Conservation (phyloP, 2,888 invertebrate genomes). For the Formica aserva region DNA sequence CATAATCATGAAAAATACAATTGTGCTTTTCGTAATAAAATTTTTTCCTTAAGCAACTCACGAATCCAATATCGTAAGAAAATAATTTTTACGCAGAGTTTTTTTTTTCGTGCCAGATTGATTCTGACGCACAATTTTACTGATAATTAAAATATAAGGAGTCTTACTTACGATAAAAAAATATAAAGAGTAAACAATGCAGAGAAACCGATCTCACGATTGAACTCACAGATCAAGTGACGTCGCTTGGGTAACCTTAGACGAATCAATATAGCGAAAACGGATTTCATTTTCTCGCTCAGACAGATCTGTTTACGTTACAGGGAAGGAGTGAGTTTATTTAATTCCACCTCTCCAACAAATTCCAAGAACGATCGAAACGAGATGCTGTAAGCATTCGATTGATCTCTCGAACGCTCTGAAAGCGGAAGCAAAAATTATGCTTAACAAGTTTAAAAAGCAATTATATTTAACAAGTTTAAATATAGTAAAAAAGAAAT, state of each 20-base stretch:
- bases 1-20: background rate
- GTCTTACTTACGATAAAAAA: background rate
- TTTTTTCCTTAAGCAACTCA: background rate
- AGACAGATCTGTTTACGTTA: constrained; percentile 58
- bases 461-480: background rate
- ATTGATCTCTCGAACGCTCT: background rate
- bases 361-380: constrained; percentile 51
- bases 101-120: background rate
- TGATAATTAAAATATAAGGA: background rate
- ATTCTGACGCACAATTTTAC: background rate
- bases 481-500: background rate
- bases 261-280: constrained; percentile 28
- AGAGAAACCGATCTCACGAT: background rate
- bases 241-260: constrained; percentile 13
- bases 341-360: constrained; percentile 53
- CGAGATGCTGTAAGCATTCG: background rate
- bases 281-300: constrained; percentile 56
- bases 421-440: background rate
- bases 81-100: background rate
- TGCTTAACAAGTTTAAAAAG: background rate
- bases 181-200: background rate
- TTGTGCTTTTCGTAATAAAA: background rate
- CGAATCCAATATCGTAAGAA: constrained; percentile 15
- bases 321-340: constrained; percentile 49
- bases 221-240: constrained; percentile 43